Conservation (phyloP, 2,113 vertebrate genomes). For the Gopherus evgoodei region DNA sequence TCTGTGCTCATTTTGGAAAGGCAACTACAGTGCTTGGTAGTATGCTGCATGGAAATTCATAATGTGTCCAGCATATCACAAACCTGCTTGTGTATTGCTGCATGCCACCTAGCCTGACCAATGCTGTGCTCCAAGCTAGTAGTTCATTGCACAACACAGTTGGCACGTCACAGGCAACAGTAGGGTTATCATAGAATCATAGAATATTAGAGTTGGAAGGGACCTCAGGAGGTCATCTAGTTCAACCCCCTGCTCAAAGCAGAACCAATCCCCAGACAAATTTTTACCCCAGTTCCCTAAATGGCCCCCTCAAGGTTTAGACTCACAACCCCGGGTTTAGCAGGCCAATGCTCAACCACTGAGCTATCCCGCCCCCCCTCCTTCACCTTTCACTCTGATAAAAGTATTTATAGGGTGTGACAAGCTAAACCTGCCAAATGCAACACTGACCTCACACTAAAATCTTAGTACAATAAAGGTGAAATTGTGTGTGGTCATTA, state of each 20-base stretch:
- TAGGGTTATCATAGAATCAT: neutral
- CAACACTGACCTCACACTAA: neutral
- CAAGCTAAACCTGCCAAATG: neutral
- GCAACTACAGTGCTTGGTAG: neutral
- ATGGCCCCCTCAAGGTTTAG: too few species aligned
- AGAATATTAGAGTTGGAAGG: too few species aligned
- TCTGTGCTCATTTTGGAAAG: slow-evolving; percentile 27
- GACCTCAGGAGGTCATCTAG: too few species aligned
- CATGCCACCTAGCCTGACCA: neutral
- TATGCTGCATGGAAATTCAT: slow-evolving; percentile 11
- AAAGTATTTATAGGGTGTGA: neutral
- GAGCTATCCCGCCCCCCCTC: too few species aligned
- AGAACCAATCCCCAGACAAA: too few species aligned
- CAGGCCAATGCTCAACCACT: too few species aligned
- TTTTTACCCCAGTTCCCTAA: too few species aligned
- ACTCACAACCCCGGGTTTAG: too few species aligned
- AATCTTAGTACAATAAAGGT: neutral
- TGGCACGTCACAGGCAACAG: accelerated
- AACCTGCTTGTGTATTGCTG: neutral
- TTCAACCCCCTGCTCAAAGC: too few species aligned
- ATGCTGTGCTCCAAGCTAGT: neutral
- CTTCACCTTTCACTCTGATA: neutral
- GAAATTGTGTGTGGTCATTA: neutral
- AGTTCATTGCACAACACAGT: neutral
- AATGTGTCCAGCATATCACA: neutral